Evolutionary conservation across 2,888 invertebrate genomes (phyloP), one percentile per base, ranked within the genome.

Genomic region (Scaptomyza polygonia): DNA sequence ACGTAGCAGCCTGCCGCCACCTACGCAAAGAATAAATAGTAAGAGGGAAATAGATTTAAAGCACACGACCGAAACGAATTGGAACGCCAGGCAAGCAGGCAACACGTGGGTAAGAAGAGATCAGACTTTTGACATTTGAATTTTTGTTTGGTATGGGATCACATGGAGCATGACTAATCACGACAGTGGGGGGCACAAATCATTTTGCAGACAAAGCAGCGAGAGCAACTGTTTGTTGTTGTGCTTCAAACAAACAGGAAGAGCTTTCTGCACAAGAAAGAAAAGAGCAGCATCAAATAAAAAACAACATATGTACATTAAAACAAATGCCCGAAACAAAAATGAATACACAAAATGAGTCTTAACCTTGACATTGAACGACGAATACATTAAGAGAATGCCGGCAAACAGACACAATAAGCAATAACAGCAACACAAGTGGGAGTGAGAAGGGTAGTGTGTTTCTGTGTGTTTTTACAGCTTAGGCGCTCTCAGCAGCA

Each of bases 331-430:
- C 83, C 63, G 57, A 76, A 48, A 63, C 48, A 67, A 62, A 59
- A 76, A 67, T 65, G 75, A 76, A 81, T 76, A 58, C 69, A 56
- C 11, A 49, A 80, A 86, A 79, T 81, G 52, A 73, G 52, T 72
- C 69, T 82, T 88, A 88, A 86, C 86, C 86, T 86, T 86, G 86
- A 88, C 86, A 88, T 86, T 86, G 88, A 69, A 69, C 59, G 72
- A 54, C 66, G 73, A 80, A 77, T 63, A 74, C 74, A 64, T 76
- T 70, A 76, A 71, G 61, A 76, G 71, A 75, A 74, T 57, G 61
- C 77, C 79, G 79, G 83, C 77, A 74, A 77, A 68, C 77, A 72
- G 47, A 59, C 36, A 53, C 59, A 34, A 12, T 25, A 25, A 25
- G 25, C n/a, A n/a, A n/a, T n/a, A n/a, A 68, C 42, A 61, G 5